phyloP scores from a whole-genome alignment of 2,113 vertebrate species.

The Gadus chalcogrammus region DNA sequence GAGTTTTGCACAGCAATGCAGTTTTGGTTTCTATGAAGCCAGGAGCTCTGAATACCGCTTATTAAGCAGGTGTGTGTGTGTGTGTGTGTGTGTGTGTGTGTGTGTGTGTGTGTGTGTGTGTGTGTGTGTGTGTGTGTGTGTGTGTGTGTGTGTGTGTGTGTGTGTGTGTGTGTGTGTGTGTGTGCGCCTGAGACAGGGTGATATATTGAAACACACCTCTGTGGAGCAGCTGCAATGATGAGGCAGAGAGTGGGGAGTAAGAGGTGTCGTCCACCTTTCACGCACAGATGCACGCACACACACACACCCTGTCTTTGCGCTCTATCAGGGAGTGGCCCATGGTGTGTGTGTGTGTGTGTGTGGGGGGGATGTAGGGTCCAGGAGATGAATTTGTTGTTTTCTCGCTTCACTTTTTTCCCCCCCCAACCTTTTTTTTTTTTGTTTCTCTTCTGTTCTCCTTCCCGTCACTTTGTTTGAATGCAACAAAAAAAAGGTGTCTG shows the following conservation, averaged over 20 bases:
- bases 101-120: slow-evolving; percentile 49
- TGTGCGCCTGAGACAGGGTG: slow-evolving; percentile 52
- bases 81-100: slow-evolving; percentile 30
- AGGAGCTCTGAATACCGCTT: slow-evolving; percentile 72
- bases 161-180: slow-evolving; percentile 38
- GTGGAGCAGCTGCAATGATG: slow-evolving; percentile 73
- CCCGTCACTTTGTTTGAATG: slow-evolving; percentile 7
- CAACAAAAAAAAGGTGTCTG: slow-evolving; percentile 26
- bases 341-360: neutral
- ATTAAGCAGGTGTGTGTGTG: slow-evolving; percentile 64
- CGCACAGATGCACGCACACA: slow-evolving; percentile 35
- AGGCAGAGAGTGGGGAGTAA: slow-evolving; percentile 69
- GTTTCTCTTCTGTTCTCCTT: slow-evolving; percentile 21
- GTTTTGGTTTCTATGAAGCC: slow-evolving; percentile 67
- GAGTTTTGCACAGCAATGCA: slow-evolving; percentile 64
- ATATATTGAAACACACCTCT: slow-evolving; percentile 73
- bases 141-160: slow-evolving; percentile 36
- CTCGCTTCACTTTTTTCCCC: no score
- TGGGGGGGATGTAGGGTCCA: slow-evolving; percentile 18
- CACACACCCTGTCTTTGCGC: slow-evolving; percentile 45
- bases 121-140: slow-evolving; percentile 34
- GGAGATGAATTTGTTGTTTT: slow-evolving; percentile 69
- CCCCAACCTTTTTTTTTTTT: slow-evolving; percentile 18
- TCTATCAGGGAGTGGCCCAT: slow-evolving; percentile 47
- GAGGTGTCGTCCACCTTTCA: slow-evolving; percentile 57